Evolutionary conservation across 2,797 vertebrate species (phyloP), one percentile per base, ranked within the genome.

Genomic region (Syngnathus rostellatus): DNA sequence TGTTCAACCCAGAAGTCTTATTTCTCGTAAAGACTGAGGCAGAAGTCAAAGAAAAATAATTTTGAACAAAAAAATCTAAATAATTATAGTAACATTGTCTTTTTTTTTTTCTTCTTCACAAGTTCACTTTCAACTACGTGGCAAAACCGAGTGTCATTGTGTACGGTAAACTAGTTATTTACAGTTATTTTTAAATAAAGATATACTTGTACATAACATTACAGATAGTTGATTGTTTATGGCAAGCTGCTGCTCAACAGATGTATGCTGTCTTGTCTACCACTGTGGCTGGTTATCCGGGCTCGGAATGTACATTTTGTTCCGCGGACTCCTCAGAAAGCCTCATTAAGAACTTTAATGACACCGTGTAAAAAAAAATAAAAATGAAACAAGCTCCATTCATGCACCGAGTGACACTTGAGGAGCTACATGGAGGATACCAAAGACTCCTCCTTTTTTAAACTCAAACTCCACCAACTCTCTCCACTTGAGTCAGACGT

Each of bases 401-500:
- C 17, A n/a, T 40, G 38, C 8, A 59, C 25, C 19, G 37, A 8
- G 21, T 8, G 41, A 62, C 12, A 62, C 40, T 62, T 45, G n/a
- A 62, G 40, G 6, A 23, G 60, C 60, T 21, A 45, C 60, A 62
- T 8, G 12, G 41, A 45, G 39, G 39, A 43, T 21, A 40, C 10
- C 38, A 60, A 62, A 2, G n/a, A 68, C 73, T 68, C 72, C 68
- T 37, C 65, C 69, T 39, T 69, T 45, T 66, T 68, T 43, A 12
- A 23, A 23, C n/a, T 38, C 6, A 54, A 70, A 57, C 37, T 66
- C 50, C 40, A 50, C 51, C 68, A 16, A 55, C 54, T 67, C 67
- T 48, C 54, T 67, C 65, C 77, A 63, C 62, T 69, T 81, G 75
- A 74, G 75, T 68, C 75, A 37, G 57, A 79, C 77, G 72, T 65